These are phyloP conservation scores for Phortica magna DNA, from an alignment of 2,888 invertebrate species.

Conservation along the genomic window DNA sequence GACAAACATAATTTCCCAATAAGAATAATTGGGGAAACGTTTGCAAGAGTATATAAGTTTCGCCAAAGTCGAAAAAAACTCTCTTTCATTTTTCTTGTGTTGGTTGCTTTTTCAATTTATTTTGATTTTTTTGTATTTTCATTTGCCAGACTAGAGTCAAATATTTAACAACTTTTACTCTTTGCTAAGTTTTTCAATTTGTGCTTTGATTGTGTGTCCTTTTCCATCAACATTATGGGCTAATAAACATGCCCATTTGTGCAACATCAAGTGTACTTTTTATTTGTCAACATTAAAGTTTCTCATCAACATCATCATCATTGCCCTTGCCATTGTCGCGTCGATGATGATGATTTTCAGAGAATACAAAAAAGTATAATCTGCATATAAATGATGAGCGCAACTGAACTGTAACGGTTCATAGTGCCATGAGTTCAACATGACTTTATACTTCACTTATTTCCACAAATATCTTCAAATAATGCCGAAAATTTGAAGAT, in stretches of 20 bases:
- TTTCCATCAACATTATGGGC: constrained; percentile 65
- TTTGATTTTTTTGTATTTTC: background rate
- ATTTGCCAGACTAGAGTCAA: background rate
- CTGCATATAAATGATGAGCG: constrained; percentile 12
- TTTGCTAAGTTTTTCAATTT: constrained; percentile 14
- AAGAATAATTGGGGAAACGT: too few relatives aligned
- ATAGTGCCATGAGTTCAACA: background rate
- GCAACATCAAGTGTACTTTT: background rate
- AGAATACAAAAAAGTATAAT: background rate
- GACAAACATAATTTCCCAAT: too few relatives aligned
- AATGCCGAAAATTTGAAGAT: background rate
- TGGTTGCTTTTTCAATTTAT: background rate
- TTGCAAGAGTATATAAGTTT: too few relatives aligned
- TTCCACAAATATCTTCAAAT: background rate
- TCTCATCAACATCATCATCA: background rate
- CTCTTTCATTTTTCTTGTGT: too few relatives aligned
- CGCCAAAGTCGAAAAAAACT: too few relatives aligned
- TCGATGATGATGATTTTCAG: background rate
- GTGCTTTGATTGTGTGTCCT: constrained; percentile 36
- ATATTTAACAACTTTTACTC: background rate
- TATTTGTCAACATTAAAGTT: background rate
- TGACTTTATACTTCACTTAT: too few relatives aligned
- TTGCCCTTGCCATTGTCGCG: background rate
- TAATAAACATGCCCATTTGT: constrained; percentile 68
- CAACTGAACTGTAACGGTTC: background rate